Conservation (phyloP, 1,140 invertebrate genomes). For the Drosophila nikananu region DNA sequence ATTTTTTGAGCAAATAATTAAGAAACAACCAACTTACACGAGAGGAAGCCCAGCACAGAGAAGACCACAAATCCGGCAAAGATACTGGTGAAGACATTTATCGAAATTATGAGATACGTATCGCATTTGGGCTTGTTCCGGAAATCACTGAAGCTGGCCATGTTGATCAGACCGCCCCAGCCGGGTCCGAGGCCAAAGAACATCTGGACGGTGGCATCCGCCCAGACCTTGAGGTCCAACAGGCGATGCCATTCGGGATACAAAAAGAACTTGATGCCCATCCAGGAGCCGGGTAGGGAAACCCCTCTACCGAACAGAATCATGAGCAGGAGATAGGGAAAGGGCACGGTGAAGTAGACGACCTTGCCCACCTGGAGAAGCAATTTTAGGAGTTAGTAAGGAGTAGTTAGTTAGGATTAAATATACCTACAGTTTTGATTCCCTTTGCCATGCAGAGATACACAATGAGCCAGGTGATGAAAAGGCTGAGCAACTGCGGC, state of each 20-base stretch:
- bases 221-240: slow-evolving; percentile 92
- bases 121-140: slow-evolving; percentile 91
- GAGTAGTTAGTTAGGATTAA: fast-evolving
- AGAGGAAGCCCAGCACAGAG: slow-evolving; percentile 97
- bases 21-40: slow-evolving; percentile 71
- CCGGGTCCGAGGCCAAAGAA: slow-evolving; percentile 97
- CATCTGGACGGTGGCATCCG: slow-evolving; percentile 95
- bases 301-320: slow-evolving; percentile 90
- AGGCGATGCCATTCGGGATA: slow-evolving; percentile 92
- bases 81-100: slow-evolving; percentile 96
- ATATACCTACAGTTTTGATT: slow-evolving; percentile 88
- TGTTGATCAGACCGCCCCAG: slow-evolving; percentile 96
- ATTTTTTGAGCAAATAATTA: not conserved
- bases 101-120: slow-evolving; percentile 89
- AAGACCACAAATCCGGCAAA: slow-evolving; percentile 98
- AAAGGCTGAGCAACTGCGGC: slow-evolving; percentile 89
- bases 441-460: slow-evolving; percentile 93
- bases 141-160: slow-evolving; percentile 96
- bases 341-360: slow-evolving; percentile 94
- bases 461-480: slow-evolving; percentile 91
- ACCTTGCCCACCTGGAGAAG: slow-evolving; percentile 86
- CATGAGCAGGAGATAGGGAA: slow-evolving; percentile 93
- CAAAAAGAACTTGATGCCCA: slow-evolving; percentile 93
- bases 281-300: slow-evolving; percentile 91
- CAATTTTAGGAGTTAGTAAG: not conserved